Base-by-base conservation (phyloP, 2,888 invertebrate species). In the Toxonevra muliebris region DNA sequence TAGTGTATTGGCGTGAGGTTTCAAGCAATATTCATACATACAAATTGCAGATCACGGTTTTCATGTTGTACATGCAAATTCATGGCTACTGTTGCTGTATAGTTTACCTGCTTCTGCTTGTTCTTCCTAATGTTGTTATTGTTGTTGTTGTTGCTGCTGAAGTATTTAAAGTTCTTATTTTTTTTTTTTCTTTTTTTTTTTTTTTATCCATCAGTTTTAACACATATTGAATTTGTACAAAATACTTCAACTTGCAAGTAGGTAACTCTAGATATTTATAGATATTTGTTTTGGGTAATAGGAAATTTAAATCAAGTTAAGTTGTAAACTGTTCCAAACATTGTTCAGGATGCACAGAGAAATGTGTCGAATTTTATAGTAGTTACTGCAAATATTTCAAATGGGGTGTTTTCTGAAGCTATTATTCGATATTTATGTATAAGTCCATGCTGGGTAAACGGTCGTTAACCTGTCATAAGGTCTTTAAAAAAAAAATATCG, bases 21-120 rank as follows among this genome's bases (percentile, higher is more conserved):
- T 48, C 15, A n/a, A 48, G 48, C 48, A 13, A 48, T 5, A 13
- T 63, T 12, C 0, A 65, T 57, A 61, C 64, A 68, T 82, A 84
- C 84, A 84, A 84, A 84, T 84, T 84, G 84, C 80, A 81, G 84
- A 84, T 84, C 84, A 84, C 84, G 84, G 84, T 81, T 84, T 84
- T 82, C 82, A 79, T 84, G 84, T 84, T 80, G 76, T 78, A 84
- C 84, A 84, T 81, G 83, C 80, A 82, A 81, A 82, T 81, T 80
- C 80, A 77, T 82, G 82, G 83, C 84, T 84, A 84, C 83, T 82
- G 84, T 80, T 69, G 71, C 69, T 69, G 61, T 58, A 10, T 57
- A 40, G 61, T 50, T 50, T 64, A 52, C 15, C 13, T 48, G 19
- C n/a, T n/a, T 50, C 41, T 15, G n/a, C 9, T 54, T 15, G n/a